phyloP scores from a whole-genome alignment of 2,113 vertebrate genomes.

The Planiliza haematocheilus region DNA sequence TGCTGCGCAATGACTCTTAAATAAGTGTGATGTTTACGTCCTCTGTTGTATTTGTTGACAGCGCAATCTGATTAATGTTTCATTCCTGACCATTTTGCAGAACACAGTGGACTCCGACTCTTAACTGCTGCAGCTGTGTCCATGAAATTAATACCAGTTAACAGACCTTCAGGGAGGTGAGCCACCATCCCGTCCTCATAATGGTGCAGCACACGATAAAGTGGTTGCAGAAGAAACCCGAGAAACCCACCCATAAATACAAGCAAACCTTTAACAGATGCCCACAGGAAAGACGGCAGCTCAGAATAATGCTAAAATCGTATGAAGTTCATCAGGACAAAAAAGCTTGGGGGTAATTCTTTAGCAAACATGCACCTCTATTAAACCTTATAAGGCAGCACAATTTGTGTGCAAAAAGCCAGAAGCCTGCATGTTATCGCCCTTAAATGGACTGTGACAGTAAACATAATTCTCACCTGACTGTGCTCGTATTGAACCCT shows the following conservation, averaged over 20 bases:
- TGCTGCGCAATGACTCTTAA: slow-evolving; percentile 6
- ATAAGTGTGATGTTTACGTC: slow-evolving; percentile 22
- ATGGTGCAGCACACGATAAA: slow-evolving; percentile 2
- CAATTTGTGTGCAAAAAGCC: slow-evolving; percentile 11
- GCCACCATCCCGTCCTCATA: not conserved
- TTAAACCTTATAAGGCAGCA: not conserved
- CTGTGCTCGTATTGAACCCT: slow-evolving; percentile 25
- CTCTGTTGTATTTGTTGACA: slow-evolving; percentile 6
- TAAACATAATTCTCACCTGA: slow-evolving; percentile 24
- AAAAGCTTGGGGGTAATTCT: not conserved
- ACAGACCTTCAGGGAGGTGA: slow-evolving; percentile 23
- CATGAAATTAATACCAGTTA: slow-evolving; percentile 23
- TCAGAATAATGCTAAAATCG: not conserved
- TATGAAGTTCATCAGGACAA: slow-evolving; percentile 5
- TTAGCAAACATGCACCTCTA: not conserved
- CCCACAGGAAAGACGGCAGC: not conserved
- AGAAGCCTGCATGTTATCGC: not conserved
- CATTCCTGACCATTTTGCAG: not conserved
- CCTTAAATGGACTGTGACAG: slow-evolving; percentile 47
- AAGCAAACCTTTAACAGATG: slow-evolving; percentile 8
- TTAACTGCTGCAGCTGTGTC: slow-evolving; percentile 28
- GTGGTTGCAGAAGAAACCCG: slow-evolving; percentile 5
- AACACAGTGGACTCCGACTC: slow-evolving; percentile 4
- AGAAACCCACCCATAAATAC: slow-evolving; percentile 1
- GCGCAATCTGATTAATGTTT: not conserved